Conservation (phyloP, 2,797 vertebrate genomes). For the Cyclopterus lumpus region DNA sequence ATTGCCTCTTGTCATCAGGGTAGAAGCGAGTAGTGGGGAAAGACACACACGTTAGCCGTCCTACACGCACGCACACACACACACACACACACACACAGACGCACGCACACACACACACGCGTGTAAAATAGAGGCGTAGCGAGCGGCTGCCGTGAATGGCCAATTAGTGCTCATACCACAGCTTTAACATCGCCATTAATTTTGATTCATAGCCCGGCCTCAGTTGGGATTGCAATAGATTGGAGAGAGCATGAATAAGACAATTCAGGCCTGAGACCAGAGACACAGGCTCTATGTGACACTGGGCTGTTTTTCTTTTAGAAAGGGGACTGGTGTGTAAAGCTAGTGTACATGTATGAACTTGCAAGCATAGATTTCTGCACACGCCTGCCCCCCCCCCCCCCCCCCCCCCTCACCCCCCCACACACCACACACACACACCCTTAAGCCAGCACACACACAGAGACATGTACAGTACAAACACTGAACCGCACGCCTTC, state of each 20-base stretch:
- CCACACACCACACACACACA: constrained; percentile 26
- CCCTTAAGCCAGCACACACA: background rate
- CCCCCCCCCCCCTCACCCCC: background rate
- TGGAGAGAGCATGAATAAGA: constrained; percentile 64
- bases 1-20: constrained; percentile 66
- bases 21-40: constrained; percentile 51
- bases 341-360: constrained; percentile 24
- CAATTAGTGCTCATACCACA: constrained; percentile 56
- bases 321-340: constrained; percentile 29
- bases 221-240: constrained; percentile 63
- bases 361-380: constrained; percentile 20
- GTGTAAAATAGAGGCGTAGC: constrained; percentile 53
- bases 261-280: constrained; percentile 52
- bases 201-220: constrained; percentile 61
- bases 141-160: constrained; percentile 36
- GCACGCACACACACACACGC: constrained; percentile 1
- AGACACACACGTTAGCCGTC: constrained; percentile 31
- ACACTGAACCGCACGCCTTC: constrained; percentile 47
- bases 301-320: background rate
- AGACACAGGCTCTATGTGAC: constrained; percentile 47
- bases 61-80: background rate
- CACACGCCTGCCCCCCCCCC: constrained; percentile 17
- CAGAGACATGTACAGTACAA: constrained; percentile 55
- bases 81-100: background rate
- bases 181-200: constrained; percentile 61